Base-by-base conservation (phyloP, 64 coral and sea anemone genomes). In the Pachyseris speciosa region DNA sequence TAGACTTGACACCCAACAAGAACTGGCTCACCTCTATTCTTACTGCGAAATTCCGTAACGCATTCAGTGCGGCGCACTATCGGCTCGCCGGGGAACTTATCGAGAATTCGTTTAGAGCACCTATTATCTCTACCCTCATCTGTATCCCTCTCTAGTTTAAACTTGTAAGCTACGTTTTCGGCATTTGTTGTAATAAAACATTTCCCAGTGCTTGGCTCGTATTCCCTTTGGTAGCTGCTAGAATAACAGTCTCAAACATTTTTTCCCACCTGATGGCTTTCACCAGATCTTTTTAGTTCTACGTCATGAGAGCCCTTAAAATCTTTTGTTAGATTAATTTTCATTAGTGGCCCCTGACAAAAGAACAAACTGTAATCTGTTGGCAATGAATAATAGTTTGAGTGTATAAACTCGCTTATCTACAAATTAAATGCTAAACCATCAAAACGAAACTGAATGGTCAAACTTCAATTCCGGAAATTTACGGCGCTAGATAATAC, bases 401-500 rank as follows among this genome's bases (percentile, higher is more conserved):
- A 40, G 40, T 74, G 38, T 17, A 45, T 8, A 10, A 22, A 37
- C 32, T 81, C 34, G 31, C 77, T 81, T 59, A 81, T 81, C 77
- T 61, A n/a, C 33, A 63, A 13, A 61, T 61, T 33, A 61, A 50
- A 50, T 81, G 17, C 11, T 58, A 58, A 75, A 75, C 42, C 72
- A 44, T 52, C 12, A 53, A 52, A 52, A 61, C n/a, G 51, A 39
- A 61, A 9, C 49, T 3, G 44, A 8, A 19, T 33, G 7, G 12
- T 1, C 28, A 20, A 22, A 37, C 26, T 30, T 51, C 44, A 52
- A 77, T 77, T 81, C 52, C 77, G 77, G 77, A 81, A 81, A 60
- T 61, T 39, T 81, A n/a, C 28, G 29, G 9, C 33, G 31, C 30
- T 4, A 39, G 32, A n/a, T 81, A 59, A 61, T 22, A 81, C 61